These are phyloP conservation scores for Goniozus legneri DNA, from an alignment of 1,140 invertebrate species.

Conservation along the genomic window DNA sequence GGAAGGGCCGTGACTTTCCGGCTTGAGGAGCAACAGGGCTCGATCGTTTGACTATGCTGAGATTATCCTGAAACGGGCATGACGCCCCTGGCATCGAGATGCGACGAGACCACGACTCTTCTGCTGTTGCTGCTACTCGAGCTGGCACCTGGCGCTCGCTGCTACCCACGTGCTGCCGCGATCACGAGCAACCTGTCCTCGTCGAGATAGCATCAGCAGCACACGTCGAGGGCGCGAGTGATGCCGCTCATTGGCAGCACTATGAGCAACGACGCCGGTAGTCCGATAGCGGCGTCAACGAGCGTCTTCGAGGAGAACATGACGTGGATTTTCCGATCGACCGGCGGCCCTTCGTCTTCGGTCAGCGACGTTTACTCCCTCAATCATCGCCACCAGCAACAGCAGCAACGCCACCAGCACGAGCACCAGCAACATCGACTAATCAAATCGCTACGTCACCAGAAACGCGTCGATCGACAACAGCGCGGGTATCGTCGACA, in stretches of 20 bases:
- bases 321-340: slow-evolving; percentile 35
- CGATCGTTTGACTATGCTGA: slow-evolving; percentile 30
- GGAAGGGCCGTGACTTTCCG: no score
- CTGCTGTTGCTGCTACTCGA: slow-evolving; percentile 39
- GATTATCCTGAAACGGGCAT: slow-evolving; percentile 48
- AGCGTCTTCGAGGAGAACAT: slow-evolving; percentile 48
- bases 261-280: slow-evolving; percentile 47
- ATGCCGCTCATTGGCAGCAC: slow-evolving; percentile 42
- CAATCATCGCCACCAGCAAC: slow-evolving; percentile 11
- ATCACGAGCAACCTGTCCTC: slow-evolving; percentile 9
- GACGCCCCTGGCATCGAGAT: slow-evolving; percentile 49
- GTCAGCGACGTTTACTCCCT: no score
- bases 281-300: slow-evolving; percentile 38
- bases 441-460: no score
- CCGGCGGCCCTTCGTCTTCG: slow-evolving; percentile 12
- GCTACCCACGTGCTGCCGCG: slow-evolving; percentile 19
- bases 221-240: slow-evolving; percentile 39
- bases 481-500: no score
- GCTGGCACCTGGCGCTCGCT: slow-evolving; percentile 26
- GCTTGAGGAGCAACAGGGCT: slow-evolving; percentile 7
- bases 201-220: slow-evolving; percentile 42
- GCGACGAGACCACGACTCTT: slow-evolving; percentile 43
- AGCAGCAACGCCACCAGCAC: slow-evolving; percentile 8
- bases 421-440: slow-evolving; percentile 1
- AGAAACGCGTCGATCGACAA: no score